These are phyloP conservation scores for Alligator sinensis DNA, from an alignment of 2,113 vertebrate genomes.

Conservation along the genomic window DNA sequence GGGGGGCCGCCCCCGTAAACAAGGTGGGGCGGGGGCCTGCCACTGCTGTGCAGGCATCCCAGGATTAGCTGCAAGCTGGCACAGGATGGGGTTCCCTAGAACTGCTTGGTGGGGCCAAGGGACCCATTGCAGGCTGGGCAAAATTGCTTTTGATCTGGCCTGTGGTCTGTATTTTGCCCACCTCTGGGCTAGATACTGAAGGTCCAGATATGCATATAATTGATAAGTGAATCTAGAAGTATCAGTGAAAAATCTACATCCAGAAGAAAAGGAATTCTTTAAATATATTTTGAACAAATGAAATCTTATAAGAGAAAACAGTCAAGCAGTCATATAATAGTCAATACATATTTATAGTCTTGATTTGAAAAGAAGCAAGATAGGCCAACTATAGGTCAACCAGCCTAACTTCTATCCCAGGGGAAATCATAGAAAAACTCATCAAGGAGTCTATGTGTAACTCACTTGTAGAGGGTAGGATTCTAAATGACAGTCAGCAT, in stretches of 20 bases:
- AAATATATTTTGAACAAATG: not conserved
- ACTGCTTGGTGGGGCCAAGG: too few species aligned
- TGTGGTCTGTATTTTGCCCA: too few species aligned
- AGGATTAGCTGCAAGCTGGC: too few species aligned
- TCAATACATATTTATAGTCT: not conserved
- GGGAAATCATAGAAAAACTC: not conserved
- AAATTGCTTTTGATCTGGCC: too few species aligned
- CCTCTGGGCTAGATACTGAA: too few species aligned
- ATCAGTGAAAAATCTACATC: not conserved
- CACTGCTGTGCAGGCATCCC: too few species aligned
- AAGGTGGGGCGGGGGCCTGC: too few species aligned
- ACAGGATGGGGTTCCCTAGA: too few species aligned
- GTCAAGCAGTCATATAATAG: not conserved
- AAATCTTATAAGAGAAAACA: not conserved
- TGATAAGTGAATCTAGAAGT: not conserved
- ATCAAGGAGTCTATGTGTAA: not conserved
- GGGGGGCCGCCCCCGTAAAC: too few species aligned
- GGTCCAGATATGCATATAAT: not conserved
- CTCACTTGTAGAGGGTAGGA: too few species aligned
- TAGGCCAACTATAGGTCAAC: not conserved
- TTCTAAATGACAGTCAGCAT: not conserved
- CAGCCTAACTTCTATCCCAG: not conserved
- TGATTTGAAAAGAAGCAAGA: not conserved
- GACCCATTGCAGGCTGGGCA: too few species aligned
- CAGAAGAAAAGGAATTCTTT: not conserved